These are phyloP conservation scores for Ateles fusciceps DNA, from an alignment of 2,797 vertebrate species.

Conservation along the genomic window DNA sequence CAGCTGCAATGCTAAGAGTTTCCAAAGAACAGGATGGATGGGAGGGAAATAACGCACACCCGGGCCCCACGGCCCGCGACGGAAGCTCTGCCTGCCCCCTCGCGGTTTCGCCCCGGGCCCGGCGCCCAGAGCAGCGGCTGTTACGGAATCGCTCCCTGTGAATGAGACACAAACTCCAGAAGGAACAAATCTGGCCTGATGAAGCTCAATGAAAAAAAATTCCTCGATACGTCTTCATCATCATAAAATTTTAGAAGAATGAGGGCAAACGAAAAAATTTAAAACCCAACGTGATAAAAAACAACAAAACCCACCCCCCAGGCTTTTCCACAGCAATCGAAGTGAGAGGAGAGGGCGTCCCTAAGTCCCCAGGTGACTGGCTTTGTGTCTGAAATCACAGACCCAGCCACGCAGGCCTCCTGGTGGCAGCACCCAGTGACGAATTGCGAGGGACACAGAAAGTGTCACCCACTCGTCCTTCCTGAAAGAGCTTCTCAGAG, in stretches of 20 bases:
- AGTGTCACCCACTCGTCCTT: background rate
- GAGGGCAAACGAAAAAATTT: background rate
- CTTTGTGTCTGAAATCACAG: background rate
- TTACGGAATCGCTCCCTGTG: too few relatives aligned
- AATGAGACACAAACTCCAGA: background rate
- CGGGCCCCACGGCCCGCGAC: accelerated
- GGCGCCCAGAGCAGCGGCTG: background rate
- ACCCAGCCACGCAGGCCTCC: background rate
- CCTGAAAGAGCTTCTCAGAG: background rate
- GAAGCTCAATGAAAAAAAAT: background rate
- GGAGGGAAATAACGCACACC: background rate
- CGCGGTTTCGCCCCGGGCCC: background rate
- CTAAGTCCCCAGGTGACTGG: background rate
- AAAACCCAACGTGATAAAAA: background rate
- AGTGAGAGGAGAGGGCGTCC: background rate
- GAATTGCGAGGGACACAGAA: accelerated
- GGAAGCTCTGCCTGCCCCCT: too few relatives aligned
- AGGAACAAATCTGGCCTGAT: background rate
- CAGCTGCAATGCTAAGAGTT: background rate
- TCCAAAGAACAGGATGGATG: background rate
- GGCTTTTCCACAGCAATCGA: background rate
- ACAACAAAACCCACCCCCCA: background rate
- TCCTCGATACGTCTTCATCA: too few relatives aligned
- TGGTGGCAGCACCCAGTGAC: background rate
- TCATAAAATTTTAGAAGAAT: background rate